These are phyloP conservation scores for Camptogramma bilineatum DNA, from an alignment of 2,888 invertebrate genomes.

Conservation along the genomic window DNA sequence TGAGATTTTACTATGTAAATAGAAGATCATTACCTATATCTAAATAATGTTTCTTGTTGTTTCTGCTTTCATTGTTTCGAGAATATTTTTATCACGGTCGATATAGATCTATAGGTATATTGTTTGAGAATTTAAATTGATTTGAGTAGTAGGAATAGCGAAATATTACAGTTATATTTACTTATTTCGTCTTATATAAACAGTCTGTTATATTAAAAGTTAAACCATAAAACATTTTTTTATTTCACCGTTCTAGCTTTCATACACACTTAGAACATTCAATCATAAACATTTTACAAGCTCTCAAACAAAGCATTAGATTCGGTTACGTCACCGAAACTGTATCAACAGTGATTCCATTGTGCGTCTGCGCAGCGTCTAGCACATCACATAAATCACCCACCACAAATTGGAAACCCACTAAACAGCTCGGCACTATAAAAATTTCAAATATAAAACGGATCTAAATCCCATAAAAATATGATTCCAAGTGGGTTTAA, in stretches of 20 bases:
- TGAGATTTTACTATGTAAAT: too few relatives aligned
- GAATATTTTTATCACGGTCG: too few relatives aligned
- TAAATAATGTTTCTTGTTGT: too few relatives aligned
- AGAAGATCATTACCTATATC: too few relatives aligned
- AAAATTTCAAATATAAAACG: slow-evolving; percentile 76
- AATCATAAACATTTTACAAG: slow-evolving; percentile 30
- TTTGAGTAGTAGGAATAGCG: too few relatives aligned
- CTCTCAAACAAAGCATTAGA: slow-evolving; percentile 34
- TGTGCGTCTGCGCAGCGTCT: slow-evolving; percentile 71
- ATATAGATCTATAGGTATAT: too few relatives aligned
- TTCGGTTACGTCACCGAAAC: slow-evolving; percentile 32
- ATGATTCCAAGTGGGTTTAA: slow-evolving; percentile 80
- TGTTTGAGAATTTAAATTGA: too few relatives aligned
- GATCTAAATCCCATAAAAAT: slow-evolving; percentile 84
- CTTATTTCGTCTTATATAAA: too few relatives aligned
- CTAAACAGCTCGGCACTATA: slow-evolving; percentile 70
- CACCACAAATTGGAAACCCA: slow-evolving; percentile 77
- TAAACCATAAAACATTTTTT: not conserved
- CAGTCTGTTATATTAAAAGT: too few relatives aligned
- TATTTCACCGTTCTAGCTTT: not conserved
- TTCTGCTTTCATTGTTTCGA: too few relatives aligned
- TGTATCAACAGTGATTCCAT: slow-evolving; percentile 36
- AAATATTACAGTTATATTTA: too few relatives aligned
- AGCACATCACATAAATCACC: slow-evolving; percentile 75
- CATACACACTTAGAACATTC: slow-evolving; percentile 4